Base-by-base conservation (phyloP, 2,888 invertebrate species). In the Ormyrus thymus region DNA sequence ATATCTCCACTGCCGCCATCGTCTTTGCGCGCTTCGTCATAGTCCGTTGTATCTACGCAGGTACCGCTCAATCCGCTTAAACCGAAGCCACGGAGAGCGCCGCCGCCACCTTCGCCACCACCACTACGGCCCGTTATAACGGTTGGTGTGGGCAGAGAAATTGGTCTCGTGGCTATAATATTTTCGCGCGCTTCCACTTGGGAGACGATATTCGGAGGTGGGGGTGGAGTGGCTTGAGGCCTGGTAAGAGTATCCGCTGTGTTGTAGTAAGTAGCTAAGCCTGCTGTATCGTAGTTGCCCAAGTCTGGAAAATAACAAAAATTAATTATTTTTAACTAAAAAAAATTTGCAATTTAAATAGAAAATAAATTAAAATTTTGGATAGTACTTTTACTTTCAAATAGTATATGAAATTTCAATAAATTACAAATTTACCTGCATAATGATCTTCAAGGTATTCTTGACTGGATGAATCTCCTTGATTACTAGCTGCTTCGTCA, bases 1-100 rank as follows among this genome's bases (percentile, higher is more conserved):
- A 97, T 97, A 90, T 97, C 96, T 86, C 95, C 88, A 81, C 90
- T 85, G 73, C 89, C 86, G 76, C 87, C 82, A 55, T 87, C 88
- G 79, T 83, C 91, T 80, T 89, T 89, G 77, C 88, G 90, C 81
- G 87, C 91, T 84, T 89, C 93, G 86, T 89, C 89, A 43, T 84
- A 82, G 61, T 88, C 88, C 1, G 86, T 84, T 15, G 84, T 79
- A 69, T 88, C 87, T 46, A 85, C 83, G 48, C 77, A 72, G 51
- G 84, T 83, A 58, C 83, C 83, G 74, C 85, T 84, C 76, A 84
- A 81, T 66, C 85, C 85, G 45, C 84, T 83, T 45, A 84, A 81
- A 5, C 76, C 72, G 13, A 81, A 79, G 45, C 81, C 75, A 1
- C 74, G 78, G 8, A 68, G 7, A 6, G 58, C 61, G 6, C 65